Conservation (phyloP, 2,888 invertebrate genomes). For the Mythimna albipuncta region DNA sequence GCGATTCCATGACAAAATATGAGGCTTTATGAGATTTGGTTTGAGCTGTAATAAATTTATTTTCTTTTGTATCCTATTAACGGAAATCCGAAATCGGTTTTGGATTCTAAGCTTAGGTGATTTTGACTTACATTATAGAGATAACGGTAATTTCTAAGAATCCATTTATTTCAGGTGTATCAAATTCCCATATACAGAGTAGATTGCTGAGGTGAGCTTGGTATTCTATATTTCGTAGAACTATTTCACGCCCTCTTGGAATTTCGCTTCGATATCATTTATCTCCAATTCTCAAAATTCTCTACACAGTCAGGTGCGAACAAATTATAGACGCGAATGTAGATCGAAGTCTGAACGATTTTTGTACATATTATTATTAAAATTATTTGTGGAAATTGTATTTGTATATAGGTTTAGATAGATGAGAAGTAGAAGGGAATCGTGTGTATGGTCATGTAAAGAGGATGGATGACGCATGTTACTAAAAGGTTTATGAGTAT, state of each 20-base stretch:
- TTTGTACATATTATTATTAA: constrained; percentile 28
- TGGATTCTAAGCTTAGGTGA: background rate
- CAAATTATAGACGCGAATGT: constrained; percentile 65
- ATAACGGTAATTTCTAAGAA: constrained; percentile 29
- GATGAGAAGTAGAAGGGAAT: too few relatives aligned
- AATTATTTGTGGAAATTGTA: too few relatives aligned
- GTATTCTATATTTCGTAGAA: constrained; percentile 70
- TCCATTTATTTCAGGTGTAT: constrained; percentile 26
- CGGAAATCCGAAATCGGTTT: too few relatives aligned
- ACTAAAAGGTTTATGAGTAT: too few relatives aligned
- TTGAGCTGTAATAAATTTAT: constrained; percentile 19
- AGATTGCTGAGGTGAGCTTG: constrained; percentile 57
- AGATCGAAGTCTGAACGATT: constrained; percentile 60
- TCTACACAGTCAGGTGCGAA: constrained; percentile 66
- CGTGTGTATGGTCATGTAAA: too few relatives aligned
- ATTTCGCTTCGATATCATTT: constrained; percentile 67
- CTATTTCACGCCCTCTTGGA: constrained; percentile 72
- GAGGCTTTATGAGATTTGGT: constrained; percentile 22
- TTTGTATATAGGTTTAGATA: background rate
- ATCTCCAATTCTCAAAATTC: constrained; percentile 68
- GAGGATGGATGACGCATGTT: too few relatives aligned
- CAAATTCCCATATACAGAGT: constrained; percentile 44
- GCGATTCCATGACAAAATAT: constrained; percentile 42
- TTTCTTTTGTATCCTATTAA: constrained; percentile 3
- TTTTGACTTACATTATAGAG: constrained; percentile 6